Conservation (phyloP, 2,797 vertebrate genomes). For the Chlorospingus semifuscus region DNA sequence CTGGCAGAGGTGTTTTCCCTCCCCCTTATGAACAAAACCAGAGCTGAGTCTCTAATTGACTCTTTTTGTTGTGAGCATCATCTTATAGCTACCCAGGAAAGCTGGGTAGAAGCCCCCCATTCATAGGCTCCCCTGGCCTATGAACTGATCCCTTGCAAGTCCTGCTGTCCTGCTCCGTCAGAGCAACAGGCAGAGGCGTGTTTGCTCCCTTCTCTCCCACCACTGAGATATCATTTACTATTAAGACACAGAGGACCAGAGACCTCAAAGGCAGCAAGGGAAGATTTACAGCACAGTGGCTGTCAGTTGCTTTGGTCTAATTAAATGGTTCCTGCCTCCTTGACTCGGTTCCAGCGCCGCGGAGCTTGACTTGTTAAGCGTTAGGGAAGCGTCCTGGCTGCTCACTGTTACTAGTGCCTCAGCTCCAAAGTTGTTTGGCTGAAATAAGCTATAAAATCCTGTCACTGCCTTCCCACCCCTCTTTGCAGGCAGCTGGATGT, state of each 20-base stretch:
- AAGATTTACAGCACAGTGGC: not conserved
- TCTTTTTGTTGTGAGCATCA: not conserved
- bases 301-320: constrained; percentile 36
- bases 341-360: not conserved
- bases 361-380: constrained; percentile 28
- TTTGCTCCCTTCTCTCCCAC: not conserved
- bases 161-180: not conserved
- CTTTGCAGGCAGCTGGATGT: accelerated
- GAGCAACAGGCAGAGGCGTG: not conserved
- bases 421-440: not conserved
- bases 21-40: not conserved
- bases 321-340: constrained; percentile 40
- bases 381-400: not conserved
- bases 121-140: not conserved
- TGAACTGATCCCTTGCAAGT: not conserved
- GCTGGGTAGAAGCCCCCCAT: not conserved
- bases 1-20: not conserved
- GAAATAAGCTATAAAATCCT: constrained; percentile 15
- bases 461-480: not conserved
- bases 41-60: not conserved
- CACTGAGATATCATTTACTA: not conserved
- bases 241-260: not conserved
- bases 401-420: not conserved
- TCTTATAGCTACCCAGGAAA: not conserved
- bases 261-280: not conserved